Evolutionary conservation across 2,888 invertebrate genomes (phyloP).

Genomic region (Heliconius ismenius): DNA sequence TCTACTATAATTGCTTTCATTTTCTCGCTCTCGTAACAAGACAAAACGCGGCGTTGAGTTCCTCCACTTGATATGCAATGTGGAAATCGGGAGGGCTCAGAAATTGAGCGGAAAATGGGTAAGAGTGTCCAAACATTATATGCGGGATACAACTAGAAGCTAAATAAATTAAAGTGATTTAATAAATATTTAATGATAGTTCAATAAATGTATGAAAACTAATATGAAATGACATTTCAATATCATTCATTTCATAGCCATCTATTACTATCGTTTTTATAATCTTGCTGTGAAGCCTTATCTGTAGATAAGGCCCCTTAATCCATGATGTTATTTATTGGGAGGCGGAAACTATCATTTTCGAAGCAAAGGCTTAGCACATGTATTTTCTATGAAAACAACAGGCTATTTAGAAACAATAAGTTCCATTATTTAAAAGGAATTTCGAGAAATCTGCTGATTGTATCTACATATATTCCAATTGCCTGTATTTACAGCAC

Average conservation of each 20-base stretch:
- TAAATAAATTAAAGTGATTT: neutral
- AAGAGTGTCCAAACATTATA: neutral
- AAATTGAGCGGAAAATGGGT: neutral
- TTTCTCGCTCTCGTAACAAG: neutral
- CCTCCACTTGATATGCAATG: neutral
- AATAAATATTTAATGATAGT: neutral
- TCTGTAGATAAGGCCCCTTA: neutral
- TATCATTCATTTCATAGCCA: neutral
- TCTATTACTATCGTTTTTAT: neutral
- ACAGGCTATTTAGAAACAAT: neutral
- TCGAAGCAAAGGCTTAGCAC: neutral
- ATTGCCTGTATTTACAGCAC: no score
- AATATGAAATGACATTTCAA: neutral
- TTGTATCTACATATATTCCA: no score
- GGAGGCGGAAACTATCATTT: neutral
- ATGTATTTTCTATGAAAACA: neutral
- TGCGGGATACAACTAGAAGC: neutral
- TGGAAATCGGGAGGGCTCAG: neutral
- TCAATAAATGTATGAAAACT: neutral
- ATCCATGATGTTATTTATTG: conserved; percentile 6
- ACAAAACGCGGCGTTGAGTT: neutral
- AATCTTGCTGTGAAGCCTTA: conserved; percentile 2
- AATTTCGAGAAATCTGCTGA: neutral
- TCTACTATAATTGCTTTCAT: neutral
- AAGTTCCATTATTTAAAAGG: neutral